Evolutionary conservation across 37 sponge, comb jelly and placozoan species (phyloP).

Genomic region (Chondrilla cf. caribensis): DNA sequence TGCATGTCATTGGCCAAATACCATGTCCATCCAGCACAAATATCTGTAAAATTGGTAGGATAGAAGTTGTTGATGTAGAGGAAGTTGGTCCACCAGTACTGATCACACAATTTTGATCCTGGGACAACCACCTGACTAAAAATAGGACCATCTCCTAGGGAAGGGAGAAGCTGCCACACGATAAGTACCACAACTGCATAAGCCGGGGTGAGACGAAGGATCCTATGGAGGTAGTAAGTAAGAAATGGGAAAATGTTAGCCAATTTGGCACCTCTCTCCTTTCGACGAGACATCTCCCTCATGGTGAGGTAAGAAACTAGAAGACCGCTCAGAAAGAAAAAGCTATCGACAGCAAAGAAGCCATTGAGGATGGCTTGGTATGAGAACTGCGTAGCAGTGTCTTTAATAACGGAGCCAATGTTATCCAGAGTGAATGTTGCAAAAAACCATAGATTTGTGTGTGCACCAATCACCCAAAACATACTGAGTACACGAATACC

Average conservation of each 20-base stretch:
- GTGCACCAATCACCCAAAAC: conserved; percentile 78
- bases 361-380: conserved; percentile 56
- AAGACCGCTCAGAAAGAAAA: conserved; percentile 75
- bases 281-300: conserved; percentile 45
- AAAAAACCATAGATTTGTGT: conserved; percentile 36
- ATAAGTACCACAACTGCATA: conserved; percentile 72
- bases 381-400: conserved; percentile 25
- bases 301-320: conserved; percentile 63
- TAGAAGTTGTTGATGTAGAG: conserved; percentile 92
- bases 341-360: conserved; percentile 66
- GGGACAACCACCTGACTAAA: background rate
- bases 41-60: conserved; percentile 43
- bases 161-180: conserved; percentile 46
- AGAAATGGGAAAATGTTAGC: conserved; percentile 42
- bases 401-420: background rate
- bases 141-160: conserved; percentile 35
- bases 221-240: conserved; percentile 71
- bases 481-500: conserved; percentile 78
- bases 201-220: conserved; percentile 74
- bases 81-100: conserved; percentile 90
- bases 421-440: background rate
- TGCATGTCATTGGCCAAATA: conserved; percentile 94
- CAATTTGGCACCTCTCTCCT: conserved; percentile 4
- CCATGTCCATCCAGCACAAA: conserved; percentile 86
- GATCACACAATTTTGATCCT: conserved; percentile 30